Base-by-base conservation (phyloP, 2,797 vertebrate species). In the Acanthurus leucopareius region DNA sequence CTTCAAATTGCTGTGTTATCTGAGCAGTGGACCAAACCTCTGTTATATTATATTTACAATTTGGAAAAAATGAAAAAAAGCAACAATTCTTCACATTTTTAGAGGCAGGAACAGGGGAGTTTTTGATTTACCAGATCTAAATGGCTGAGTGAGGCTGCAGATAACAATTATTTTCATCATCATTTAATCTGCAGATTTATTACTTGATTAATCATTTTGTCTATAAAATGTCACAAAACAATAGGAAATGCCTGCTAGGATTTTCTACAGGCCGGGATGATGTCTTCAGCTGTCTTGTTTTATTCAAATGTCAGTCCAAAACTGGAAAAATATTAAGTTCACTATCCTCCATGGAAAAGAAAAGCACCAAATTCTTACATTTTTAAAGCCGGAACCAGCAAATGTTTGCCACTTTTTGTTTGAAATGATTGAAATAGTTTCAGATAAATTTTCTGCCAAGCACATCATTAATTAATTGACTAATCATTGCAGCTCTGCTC, bases 401-500 rank as follows among this genome's bases (percentile, higher is more conserved):
- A 51, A 35, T 47, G 32, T 35, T 35, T 7, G 32, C 32, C 32
- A 35, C 1, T 35, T 35, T 35, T 35, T 6, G 32, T 3, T 35
- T 35, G 32, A 35, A 35, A 35, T 35, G 32, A 35, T 7, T 35
- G 32, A 35, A 35, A 35, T 35, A 35, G 32, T 35, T 35, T 35
- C 32, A 35, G 32, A 35, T 35, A 35, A 35, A 35, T 35, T 35
- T 35, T 35, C 32, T 35, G 32, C 7, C 32, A 35, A 7, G 52
- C 13, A 77, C 6, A 57, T 59, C 58, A 82, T 82, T 6, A 13
- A 66, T 62, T 62, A 17, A 65, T 40, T 73, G 42, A 76, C 53
- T 52, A 51, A 59, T 77, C 22, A 20, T 69, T 82, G 42, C n/a
- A 71, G n/a, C 35, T 47, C 15, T 42, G 32, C 25, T 47, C 48